Evolutionary conservation across 2,113 vertebrate genomes (phyloP), one percentile per base, ranked within the genome.

Genomic region (Aldabrachelys gigantea): DNA sequence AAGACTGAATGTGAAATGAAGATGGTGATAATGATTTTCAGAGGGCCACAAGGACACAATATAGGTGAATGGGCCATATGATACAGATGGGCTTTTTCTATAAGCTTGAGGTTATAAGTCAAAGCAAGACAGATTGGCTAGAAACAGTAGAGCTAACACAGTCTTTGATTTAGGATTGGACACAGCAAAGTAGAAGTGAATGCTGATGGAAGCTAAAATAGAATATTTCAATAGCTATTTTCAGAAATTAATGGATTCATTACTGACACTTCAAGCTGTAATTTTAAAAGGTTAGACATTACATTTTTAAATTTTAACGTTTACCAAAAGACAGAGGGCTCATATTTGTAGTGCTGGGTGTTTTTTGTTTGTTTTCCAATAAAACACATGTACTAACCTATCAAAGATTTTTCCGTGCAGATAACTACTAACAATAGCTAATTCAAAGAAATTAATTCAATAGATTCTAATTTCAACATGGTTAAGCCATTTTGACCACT

Each of bases 321-420:
- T 93, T 96, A 94, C 93, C 91, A 96, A 97, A 93, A 96, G 82
- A 89, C 85, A 88, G 57, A 93, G 86, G 52, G 88, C 94, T 89
- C 93, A 85, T 80, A 93, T 96, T 82, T 89, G 85, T 65, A 93
- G 92, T 81, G 82, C 91, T 96, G 92, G 59, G 78, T 79, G 86
- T 86, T 92, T n/a, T 21, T 17, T 38, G 65, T 69, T 69, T 87
- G 89, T 75, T 97, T 95, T 93, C 92, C 95, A 93, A 94, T 89
- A 94, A 94, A 96, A 93, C 62, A 80, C 95, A 95, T 96, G 94
- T 96, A 97, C 93, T 94, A 95, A 93, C 84, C 95, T 89, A 93
- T 95, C 94, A 91, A 95, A 96, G 94, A 94, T 85, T 76, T 96
- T 95, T 80, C 92, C 83, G 85, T 89, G 89, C 88, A 95, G 95